A percentile compares a stretch with the other conserved stretches of the same genome.
Evolutionary conservation across 2,888 invertebrate species (phyloP).

Genomic region (Penaeus monodon): DNA sequence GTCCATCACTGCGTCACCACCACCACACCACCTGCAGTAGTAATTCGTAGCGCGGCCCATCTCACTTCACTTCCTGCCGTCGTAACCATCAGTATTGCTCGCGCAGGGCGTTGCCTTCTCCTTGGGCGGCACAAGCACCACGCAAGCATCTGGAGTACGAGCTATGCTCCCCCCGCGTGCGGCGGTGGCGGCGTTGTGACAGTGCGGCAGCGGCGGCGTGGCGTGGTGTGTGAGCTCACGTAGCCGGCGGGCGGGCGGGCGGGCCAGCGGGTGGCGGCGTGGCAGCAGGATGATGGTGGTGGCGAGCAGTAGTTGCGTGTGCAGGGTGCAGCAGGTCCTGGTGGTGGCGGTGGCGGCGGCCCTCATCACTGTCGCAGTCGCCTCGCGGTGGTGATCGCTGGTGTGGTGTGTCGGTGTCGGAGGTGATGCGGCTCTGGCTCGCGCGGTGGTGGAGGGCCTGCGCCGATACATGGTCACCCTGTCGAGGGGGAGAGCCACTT

Average conservation of each 20-base stretch:
- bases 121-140: too few relatives aligned
- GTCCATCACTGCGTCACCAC: conserved; percentile 49
- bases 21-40: conserved; percentile 41
- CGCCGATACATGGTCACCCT: conserved; percentile 31
- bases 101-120: too few relatives aligned
- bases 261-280: conserved; percentile 9
- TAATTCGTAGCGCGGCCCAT: neutral
- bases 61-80: too few relatives aligned
- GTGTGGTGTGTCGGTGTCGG: conserved; percentile 47
- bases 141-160: too few relatives aligned
- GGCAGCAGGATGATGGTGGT: neutral
- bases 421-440: conserved; percentile 49
- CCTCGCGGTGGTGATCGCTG: conserved; percentile 59
- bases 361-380: conserved; percentile 60
- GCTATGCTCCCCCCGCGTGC: too few relatives aligned
- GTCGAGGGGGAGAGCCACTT: neutral
- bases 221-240: conserved; percentile 36
- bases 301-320: conserved; percentile 58
- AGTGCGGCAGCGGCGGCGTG: conserved; percentile 28
- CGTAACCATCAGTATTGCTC: too few relatives aligned
- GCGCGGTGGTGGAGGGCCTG: conserved; percentile 51
- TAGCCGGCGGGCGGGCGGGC: conserved; percentile 41
- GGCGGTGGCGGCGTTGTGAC: conserved; percentile 15
- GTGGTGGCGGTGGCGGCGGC: conserved; percentile 49
- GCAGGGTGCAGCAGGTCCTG: conserved; percentile 51